Base-by-base conservation (phyloP, 30 jellyfish, hydroid and myxozoan species). In the Phacellophora camtschatica region DNA sequence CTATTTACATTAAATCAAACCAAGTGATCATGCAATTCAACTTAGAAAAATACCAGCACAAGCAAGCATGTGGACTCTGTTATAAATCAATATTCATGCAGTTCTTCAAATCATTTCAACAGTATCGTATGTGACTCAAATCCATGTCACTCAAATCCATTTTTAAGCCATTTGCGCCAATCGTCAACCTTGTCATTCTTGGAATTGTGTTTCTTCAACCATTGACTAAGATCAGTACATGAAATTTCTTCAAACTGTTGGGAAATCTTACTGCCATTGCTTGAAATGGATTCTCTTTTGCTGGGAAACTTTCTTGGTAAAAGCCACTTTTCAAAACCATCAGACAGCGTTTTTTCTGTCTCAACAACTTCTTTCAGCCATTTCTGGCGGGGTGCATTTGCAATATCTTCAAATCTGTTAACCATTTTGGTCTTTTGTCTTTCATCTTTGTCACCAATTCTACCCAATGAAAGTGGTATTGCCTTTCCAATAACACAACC, bases 231-330 rank as follows among this genome's bases (percentile, higher is more conserved):
- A 3, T 48, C 37, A 1, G 84, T 45, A 10, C 31, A 6, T 30
- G 84, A 34, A 43, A 71, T 71, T 4, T 43, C 71, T 45, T 71
- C 84, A 48, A 71, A 71, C 59, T 71, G 84, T n/a, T n/a, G 15
- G 25, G 31, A 29, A n/a, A 71, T 22, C 18, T 33, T 48, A 19
- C 50, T 41, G 18, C 3, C 30, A 27, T 32, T 32, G 6, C 15
- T 18, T 15, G 35, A 35, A 65, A 12, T 19, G 3, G 3, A 10
- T 4, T 3, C 5, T 5, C 16, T 4, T 5, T 34, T 32, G n/a
- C 29, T 34, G 2, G 7, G 15, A 35, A 6, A 3, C 20, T 10
- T 4, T 46, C 33, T 65, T 27, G 58, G 9, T 7, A 41, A 35
- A 20, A 65, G 51, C 79, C 79, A 65, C 54, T 31, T n/a, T 10